Percentiles rank a stretch among this genome's conserved stretches.
These are phyloP conservation scores for Saturnia japonica DNA, from an alignment of 2,888 invertebrate genomes.

Conservation along the genomic window DNA sequence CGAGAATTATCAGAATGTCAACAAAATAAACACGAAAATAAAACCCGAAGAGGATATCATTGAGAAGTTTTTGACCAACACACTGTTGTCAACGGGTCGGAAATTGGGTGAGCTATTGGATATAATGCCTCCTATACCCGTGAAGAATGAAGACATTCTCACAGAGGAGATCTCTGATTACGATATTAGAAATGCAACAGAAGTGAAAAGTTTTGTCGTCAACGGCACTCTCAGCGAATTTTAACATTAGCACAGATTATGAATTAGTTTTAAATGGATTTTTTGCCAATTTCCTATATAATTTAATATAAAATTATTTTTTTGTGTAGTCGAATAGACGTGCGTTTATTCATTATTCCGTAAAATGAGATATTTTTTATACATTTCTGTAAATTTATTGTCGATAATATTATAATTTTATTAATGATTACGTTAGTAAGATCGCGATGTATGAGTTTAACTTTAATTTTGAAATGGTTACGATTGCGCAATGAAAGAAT, in stretches of 20 bases:
- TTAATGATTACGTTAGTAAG: conserved; percentile 54
- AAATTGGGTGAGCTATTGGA: conserved; percentile 70
- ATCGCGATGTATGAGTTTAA: conserved; percentile 57
- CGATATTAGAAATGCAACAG: conserved; percentile 63
- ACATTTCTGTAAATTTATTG: not conserved
- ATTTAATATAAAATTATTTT: conserved; percentile 63
- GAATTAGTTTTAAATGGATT: conserved; percentile 34
- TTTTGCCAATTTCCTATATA: conserved; percentile 52
- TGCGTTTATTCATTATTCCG: not conserved
- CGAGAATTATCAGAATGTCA: conserved; percentile 64
- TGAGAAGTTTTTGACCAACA: conserved; percentile 55
- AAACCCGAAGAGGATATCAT: conserved; percentile 48
- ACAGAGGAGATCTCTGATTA: conserved; percentile 70
- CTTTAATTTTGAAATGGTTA: conserved; percentile 47
- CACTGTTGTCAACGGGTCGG: conserved; percentile 62
- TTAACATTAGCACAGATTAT: conserved; percentile 42
- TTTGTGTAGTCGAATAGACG: conserved; percentile 33
- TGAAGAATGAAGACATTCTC: conserved; percentile 68
- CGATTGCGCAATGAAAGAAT: conserved; percentile 26
- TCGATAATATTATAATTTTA: conserved; percentile 25
- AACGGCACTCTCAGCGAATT: conserved; percentile 56
- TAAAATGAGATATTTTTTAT: conserved; percentile 11
- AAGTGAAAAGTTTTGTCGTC: conserved; percentile 70
- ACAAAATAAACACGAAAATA: conserved; percentile 54
- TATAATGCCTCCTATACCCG: conserved; percentile 63